Percentiles rank a stretch among this genome's conserved stretches.
phyloP scores from a whole-genome alignment of 2,888 invertebrate species.

The Aquatica leii region DNA sequence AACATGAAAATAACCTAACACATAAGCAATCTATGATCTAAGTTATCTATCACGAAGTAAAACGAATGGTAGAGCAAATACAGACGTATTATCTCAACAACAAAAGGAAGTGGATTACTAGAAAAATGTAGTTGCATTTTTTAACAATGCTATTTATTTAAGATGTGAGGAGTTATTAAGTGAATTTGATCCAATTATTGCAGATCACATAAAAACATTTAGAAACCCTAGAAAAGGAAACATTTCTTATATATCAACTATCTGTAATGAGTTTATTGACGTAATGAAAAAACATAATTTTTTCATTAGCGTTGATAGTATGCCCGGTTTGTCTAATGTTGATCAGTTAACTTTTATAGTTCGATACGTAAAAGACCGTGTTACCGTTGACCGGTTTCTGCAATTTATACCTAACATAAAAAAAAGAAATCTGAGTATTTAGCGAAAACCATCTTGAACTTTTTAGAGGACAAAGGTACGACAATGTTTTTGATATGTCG shows the following conservation, averaged over 20 bases:
- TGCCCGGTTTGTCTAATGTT: slow-evolving; percentile 48
- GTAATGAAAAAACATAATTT: slow-evolving; percentile 47
- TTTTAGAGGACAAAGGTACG: slow-evolving; percentile 40
- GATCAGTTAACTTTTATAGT: slow-evolving; percentile 51
- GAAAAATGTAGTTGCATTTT: slow-evolving; percentile 40
- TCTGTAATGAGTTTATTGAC: slow-evolving; percentile 50
- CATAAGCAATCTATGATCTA: slow-evolving; percentile 39
- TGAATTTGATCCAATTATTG: too few species aligned
- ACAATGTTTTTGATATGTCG: slow-evolving; percentile 51
- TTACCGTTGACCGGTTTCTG: too few species aligned
- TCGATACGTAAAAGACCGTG: slow-evolving; percentile 48
- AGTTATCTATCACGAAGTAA: slow-evolving; percentile 35
- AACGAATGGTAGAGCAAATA: slow-evolving; percentile 28
- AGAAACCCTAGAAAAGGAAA: slow-evolving; percentile 43
- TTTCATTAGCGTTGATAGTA: slow-evolving; percentile 43
- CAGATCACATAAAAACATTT: too few species aligned
- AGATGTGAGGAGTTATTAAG: slow-evolving; percentile 42
- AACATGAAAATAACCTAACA: slow-evolving; percentile 33
- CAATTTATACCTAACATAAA: too few species aligned
- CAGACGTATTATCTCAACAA: slow-evolving; percentile 17
- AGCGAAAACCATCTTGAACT: slow-evolving; percentile 45
- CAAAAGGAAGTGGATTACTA: slow-evolving; percentile 40
- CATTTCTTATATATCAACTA: slow-evolving; percentile 45
- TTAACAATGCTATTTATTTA: slow-evolving; percentile 44
- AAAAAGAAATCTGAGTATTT: too few species aligned